Base-by-base conservation (phyloP, 2,888 invertebrate genomes). In the Lypha dubia region DNA sequence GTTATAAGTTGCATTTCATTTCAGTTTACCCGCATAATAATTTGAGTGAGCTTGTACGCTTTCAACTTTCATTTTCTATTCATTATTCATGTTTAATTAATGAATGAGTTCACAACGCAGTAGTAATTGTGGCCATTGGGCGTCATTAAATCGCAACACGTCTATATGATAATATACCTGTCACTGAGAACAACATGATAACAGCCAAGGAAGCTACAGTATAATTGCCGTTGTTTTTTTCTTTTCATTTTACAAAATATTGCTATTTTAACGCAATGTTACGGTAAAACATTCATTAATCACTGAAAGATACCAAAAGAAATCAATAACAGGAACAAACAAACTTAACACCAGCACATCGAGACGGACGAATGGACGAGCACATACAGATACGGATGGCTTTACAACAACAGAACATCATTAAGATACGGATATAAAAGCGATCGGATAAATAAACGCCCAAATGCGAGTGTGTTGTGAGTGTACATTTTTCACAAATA, bases 61-160 rank as follows among this genome's bases (percentile, higher is more conserved):
- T 35, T 46, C 74, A 46, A 63, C 7, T 32, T 53, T 51, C 38
- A 35, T 70, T 51, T 32, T 32, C 58, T 58, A 32, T 74, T 75
- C 79, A 79, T 79, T 75, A 65, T 70, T 79, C 74, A 79, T 85
- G 84, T 84, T 79, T 79, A 46, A 44, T 38, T 35, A 49, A 68
- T 24, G n/a, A 67, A 76, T 58, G 46, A 77, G 51, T 51, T 5
- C 13, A 44, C 8, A 11, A n/a, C 13, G 24, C 35, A 41, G 20
- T 77, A 60, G 22, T 41, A 67, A 15, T 51, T 56, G 17, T 22
- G 22, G 56, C 1, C 83, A 79, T 86, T 88, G 87, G 87, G 84
- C 87, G 87, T 88, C 88, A 88, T 88, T 89, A 89, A 89, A 87
- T 87, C 87, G 88, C 87, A 88, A 88, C 88, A 88, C 88, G 88